phyloP scores from a whole-genome alignment of 2,888 invertebrate species.

The Horisme vitalbata region DNA sequence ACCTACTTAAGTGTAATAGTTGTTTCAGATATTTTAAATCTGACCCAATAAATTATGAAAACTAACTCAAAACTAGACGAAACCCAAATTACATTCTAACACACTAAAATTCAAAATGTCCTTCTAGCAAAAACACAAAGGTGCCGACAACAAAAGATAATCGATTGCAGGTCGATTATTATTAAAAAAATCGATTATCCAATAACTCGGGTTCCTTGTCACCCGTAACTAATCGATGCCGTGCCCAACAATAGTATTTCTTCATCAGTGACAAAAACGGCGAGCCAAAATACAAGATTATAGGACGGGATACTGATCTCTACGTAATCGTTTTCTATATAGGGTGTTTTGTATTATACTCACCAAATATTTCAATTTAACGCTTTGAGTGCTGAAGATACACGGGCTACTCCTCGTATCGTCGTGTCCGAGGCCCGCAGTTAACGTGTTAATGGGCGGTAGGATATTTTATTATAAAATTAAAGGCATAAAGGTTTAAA shows the following conservation, averaged over 20 bases:
- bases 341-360: too few species aligned
- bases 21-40: conserved; percentile 16
- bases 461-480: too few species aligned
- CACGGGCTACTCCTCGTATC: too few species aligned
- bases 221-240: conserved; percentile 68
- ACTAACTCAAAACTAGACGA: conserved; percentile 12
- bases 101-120: conserved; percentile 20
- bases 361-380: too few species aligned
- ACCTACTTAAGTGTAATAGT: too few species aligned
- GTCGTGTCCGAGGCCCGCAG: too few species aligned
- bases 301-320: conserved; percentile 50
- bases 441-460: too few species aligned
- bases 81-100: conserved; percentile 6
- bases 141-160: conserved; percentile 70
- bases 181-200: conserved; percentile 59
- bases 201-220: conserved; percentile 64
- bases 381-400: too few species aligned
- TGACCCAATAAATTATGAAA: conserved; percentile 8
- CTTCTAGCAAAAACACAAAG: conserved; percentile 55
- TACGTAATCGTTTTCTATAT: conserved; percentile 44
- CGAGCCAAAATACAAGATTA: conserved; percentile 70
- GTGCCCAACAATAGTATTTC: conserved; percentile 73
- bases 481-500: too few species aligned
- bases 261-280: conserved; percentile 77
- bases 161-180: conserved; percentile 75